phyloP scores from a whole-genome alignment of 2,888 invertebrate species.

The Deilephila elpenor region DNA sequence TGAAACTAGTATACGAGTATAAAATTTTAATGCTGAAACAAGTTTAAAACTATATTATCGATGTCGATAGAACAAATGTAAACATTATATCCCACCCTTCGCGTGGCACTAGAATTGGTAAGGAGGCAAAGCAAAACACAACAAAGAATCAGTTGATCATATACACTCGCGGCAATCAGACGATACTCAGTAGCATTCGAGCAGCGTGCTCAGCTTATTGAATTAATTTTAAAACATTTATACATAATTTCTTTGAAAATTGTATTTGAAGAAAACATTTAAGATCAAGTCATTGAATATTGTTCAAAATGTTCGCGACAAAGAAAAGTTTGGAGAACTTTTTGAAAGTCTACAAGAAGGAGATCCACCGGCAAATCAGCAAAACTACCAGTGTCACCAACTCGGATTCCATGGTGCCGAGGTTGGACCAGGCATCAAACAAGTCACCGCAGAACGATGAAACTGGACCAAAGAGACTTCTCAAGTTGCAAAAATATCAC shows the following conservation, averaged over 20 bases:
- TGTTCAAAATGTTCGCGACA: conserved; percentile 70
- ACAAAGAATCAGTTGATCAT: conserved; percentile 81
- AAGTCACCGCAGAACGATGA: conserved; percentile 70
- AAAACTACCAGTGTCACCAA: conserved; percentile 86
- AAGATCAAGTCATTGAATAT: conserved; percentile 34
- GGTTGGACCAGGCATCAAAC: conserved; percentile 70
- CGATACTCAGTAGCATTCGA: conserved; percentile 46
- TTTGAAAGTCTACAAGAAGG: conserved; percentile 73
- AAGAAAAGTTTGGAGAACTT: conserved; percentile 73
- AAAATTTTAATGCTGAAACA: not conserved
- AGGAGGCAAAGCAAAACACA: conserved; percentile 75
- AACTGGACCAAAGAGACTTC: conserved; percentile 72
- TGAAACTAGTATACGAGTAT: not conserved
- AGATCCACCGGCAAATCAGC: conserved; percentile 82
- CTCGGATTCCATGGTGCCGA: conserved; percentile 84
- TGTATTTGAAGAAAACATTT: not conserved
- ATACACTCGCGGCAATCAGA: conserved; percentile 61
- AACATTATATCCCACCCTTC: conserved; percentile 69
- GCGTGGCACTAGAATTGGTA: conserved; percentile 66
- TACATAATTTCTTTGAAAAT: not conserved
- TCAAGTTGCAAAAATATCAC: conserved; percentile 84
- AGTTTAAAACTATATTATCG: conserved; percentile 45
- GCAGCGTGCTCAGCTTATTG: conserved; percentile 39
- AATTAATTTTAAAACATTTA: conserved; percentile 42
- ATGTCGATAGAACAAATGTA: conserved; percentile 75